Evolutionary conservation across 2,888 invertebrate species (phyloP).

Genomic region (Tenthredo mesomela): DNA sequence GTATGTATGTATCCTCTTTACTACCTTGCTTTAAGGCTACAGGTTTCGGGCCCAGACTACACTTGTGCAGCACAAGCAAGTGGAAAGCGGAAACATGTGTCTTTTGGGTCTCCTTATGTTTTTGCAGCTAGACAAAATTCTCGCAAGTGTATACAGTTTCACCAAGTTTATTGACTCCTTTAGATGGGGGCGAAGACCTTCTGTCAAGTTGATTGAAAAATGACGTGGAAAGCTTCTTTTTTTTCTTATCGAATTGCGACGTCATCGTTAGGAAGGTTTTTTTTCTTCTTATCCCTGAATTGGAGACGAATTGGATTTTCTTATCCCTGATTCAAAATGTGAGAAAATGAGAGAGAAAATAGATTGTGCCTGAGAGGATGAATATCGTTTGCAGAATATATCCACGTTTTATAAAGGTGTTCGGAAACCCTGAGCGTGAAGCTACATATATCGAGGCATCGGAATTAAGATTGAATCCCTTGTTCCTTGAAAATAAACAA

Average conservation of each 20-base stretch:
- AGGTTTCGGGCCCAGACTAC: neutral
- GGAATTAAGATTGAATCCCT: too few relatives aligned
- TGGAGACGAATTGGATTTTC: too few relatives aligned
- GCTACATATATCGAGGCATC: too few relatives aligned
- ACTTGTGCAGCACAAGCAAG: neutral
- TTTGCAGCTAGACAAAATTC: neutral
- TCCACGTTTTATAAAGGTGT: too few relatives aligned
- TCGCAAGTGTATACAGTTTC: neutral
- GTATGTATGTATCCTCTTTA: too few relatives aligned
- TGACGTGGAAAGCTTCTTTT: neutral
- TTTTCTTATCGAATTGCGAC: neutral
- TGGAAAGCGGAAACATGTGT: conserved; percentile 20
- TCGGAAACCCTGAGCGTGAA: too few relatives aligned
- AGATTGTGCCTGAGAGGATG: too few relatives aligned
- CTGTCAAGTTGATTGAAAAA: neutral
- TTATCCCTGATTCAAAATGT: too few relatives aligned
- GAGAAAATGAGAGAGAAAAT: too few relatives aligned
- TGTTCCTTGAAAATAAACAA: too few relatives aligned
- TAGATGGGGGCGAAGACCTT: neutral
- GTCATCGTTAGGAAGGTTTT: neutral
- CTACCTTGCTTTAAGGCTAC: neutral
- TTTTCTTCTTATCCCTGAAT: neutral
- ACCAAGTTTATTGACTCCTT: neutral
- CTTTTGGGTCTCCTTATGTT: neutral
- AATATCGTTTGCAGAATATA: too few relatives aligned